Conservation (phyloP, 2,888 invertebrate species). For the Cataglyphis livida region DNA sequence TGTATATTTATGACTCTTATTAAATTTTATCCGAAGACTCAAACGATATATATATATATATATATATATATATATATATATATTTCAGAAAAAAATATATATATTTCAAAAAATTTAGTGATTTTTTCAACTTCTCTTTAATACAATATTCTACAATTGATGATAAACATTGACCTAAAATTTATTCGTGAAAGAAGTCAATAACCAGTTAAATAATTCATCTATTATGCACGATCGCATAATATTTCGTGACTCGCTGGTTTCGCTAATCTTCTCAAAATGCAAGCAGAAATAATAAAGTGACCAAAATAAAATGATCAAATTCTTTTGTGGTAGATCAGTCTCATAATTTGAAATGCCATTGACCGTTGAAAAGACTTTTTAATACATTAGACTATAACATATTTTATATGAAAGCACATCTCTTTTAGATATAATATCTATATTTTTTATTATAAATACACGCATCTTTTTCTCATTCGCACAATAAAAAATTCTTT, state of each 20-base stretch:
- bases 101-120: background rate
- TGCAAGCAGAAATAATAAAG: slow-evolving; percentile 55
- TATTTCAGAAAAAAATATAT: background rate
- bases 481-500: background rate
- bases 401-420: slow-evolving; percentile 18
- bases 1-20: background rate
- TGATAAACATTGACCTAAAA: slow-evolving; percentile 79
- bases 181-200: slow-evolving; percentile 79
- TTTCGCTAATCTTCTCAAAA: slow-evolving; percentile 57
- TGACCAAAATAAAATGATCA: slow-evolving; percentile 59
- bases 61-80: background rate
- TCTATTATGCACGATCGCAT: slow-evolving; percentile 77
- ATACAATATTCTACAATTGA: slow-evolving; percentile 48
- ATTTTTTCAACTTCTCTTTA: background rate
- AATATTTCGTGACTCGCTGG: slow-evolving; percentile 75
- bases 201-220: slow-evolving; percentile 83
- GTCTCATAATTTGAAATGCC: background rate
- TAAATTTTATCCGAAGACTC: background rate
- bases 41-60: background rate
- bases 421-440: background rate
- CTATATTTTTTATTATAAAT: background rate
- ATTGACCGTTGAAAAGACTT: background rate
- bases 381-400: slow-evolving; percentile 17
- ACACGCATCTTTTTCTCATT: background rate
- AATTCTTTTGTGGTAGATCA: slow-evolving; percentile 41